Conservation (phyloP, 1,140 invertebrate species). For the Pseudomyrmex pallidus region DNA sequence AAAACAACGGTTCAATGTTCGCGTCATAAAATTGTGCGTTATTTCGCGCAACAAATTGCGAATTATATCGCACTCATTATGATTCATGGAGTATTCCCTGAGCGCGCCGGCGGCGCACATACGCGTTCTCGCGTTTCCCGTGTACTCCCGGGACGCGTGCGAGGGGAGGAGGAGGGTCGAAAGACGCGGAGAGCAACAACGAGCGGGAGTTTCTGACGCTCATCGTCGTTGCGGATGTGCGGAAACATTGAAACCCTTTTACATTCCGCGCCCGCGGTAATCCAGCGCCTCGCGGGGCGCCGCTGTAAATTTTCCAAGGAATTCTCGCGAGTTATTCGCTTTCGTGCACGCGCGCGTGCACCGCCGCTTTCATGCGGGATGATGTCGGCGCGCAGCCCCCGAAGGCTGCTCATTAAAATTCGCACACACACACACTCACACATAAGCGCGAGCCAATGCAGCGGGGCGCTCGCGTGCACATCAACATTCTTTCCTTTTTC, state of each 20-base stretch:
- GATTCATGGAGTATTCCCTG: slow-evolving; percentile 71
- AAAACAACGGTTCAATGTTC: slow-evolving; percentile 2
- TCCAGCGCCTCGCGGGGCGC: slow-evolving; percentile 55
- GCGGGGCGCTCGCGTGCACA: not conserved
- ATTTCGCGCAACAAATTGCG: slow-evolving; percentile 69
- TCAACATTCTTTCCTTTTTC: slow-evolving; percentile 42
- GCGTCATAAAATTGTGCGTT: slow-evolving; percentile 57
- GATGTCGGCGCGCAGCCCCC: slow-evolving; percentile 25
- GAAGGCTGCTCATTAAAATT: slow-evolving; percentile 58
- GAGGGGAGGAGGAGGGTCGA: not conserved
- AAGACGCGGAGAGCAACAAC: slow-evolving; percentile 32
- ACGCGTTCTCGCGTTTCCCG: slow-evolving; percentile 11
- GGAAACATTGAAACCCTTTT: slow-evolving; percentile 73
- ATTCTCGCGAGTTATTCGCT: slow-evolving; percentile 56
- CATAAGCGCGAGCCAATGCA: slow-evolving; percentile 10
- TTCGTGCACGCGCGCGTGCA: slow-evolving; percentile 36
- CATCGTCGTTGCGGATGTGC: slow-evolving; percentile 50
- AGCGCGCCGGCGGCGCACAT: slow-evolving; percentile 36
- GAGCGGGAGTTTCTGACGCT: slow-evolving; percentile 37
- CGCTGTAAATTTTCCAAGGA: slow-evolving; percentile 68
- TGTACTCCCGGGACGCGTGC: slow-evolving; percentile 37
- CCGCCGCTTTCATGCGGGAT: slow-evolving; percentile 24
- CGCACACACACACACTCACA: not conserved
- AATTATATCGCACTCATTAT: slow-evolving; percentile 70
- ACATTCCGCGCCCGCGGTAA: slow-evolving; percentile 66